Evolutionary conservation across 1,140 invertebrate genomes (phyloP).

Genomic region (Eciton burchellii): DNA sequence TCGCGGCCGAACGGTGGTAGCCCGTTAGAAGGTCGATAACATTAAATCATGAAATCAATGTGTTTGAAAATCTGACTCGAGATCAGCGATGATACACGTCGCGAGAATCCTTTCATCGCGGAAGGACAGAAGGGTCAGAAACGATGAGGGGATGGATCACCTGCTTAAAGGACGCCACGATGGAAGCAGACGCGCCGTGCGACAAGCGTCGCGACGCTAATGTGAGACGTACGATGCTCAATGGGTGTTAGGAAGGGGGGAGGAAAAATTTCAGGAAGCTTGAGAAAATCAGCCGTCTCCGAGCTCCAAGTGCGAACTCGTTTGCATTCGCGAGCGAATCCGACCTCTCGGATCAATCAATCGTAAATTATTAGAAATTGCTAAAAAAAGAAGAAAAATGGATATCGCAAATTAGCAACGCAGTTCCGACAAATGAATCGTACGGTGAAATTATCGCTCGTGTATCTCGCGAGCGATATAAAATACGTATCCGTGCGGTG

Average conservation of each 20-base stretch:
- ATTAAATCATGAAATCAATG: background rate
- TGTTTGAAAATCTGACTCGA: background rate
- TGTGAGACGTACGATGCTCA: conserved; percentile 65
- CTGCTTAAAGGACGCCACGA: conserved; percentile 51
- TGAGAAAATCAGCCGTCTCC: conserved; percentile 68
- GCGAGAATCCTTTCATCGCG: conserved; percentile 4
- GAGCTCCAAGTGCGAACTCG: too few species aligned
- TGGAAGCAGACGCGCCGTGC: conserved; percentile 38
- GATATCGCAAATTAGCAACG: conserved; percentile 10
- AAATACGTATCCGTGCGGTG: background rate
- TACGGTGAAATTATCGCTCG: conserved; percentile 2
- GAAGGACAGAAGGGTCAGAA: conserved; percentile 46
- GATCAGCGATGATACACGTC: background rate
- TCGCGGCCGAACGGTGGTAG: background rate
- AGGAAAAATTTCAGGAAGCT: conserved; percentile 60
- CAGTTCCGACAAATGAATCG: conserved; percentile 7
- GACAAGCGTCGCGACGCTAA: conserved; percentile 64
- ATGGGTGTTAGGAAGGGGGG: too few species aligned
- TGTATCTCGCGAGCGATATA: conserved; percentile 14
- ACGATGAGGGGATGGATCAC: conserved; percentile 65
- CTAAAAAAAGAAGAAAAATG: background rate
- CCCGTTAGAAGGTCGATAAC: background rate
- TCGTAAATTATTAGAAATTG: too few species aligned
- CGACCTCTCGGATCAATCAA: conserved; percentile 26
- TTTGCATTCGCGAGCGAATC: background rate